Base-by-base conservation (phyloP, 2,797 vertebrate species). In the Sternotherus odoratus region DNA sequence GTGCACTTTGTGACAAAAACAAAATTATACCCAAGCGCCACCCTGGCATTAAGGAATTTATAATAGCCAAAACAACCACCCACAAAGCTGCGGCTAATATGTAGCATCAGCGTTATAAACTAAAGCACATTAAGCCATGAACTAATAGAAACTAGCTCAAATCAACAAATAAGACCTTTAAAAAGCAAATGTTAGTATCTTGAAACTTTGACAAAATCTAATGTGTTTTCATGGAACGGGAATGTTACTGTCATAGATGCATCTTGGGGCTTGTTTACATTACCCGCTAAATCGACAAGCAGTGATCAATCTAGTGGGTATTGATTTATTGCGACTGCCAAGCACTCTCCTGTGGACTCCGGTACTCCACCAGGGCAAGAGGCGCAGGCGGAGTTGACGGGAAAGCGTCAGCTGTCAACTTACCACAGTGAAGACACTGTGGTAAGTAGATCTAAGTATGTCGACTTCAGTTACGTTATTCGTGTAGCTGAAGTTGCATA, bases 41-140 rank as follows among this genome's bases (percentile, higher is more conserved):
- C 96, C 96, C 97, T 95, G 93, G 92, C 94, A 96, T 97, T 97
- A 97, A 97, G 91, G 90, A 96, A 96, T 96, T 96, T 95, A 86
- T 80, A 85, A 82, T 87, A 96, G 97, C 94, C 94, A 93, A 90
- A 91, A 92, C 81, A 96, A 94, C 95, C 95, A 95, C 94, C 95
- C 97, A 95, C 92, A 97, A 89, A 96, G 94, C 78, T 89, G 93
- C 88, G 79, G 57, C 85, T 75, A 96, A 93, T 60, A 90, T 51
- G 74, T 88, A 90, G 79, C n/a, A 95, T 94, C 94, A 94, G 87
- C 93, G 46, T 88, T 77, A 50, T 77, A 15, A 82, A 56, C 36
- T 66, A 15, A 51, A 26, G 53, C 28, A 95, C 53, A 88, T 82
- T 94, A 93, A 50, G 57, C 83, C 72, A 81, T 57, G 30, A 1